Conservation (phyloP, 2,113 vertebrate genomes). For the Rostratula benghalensis region DNA sequence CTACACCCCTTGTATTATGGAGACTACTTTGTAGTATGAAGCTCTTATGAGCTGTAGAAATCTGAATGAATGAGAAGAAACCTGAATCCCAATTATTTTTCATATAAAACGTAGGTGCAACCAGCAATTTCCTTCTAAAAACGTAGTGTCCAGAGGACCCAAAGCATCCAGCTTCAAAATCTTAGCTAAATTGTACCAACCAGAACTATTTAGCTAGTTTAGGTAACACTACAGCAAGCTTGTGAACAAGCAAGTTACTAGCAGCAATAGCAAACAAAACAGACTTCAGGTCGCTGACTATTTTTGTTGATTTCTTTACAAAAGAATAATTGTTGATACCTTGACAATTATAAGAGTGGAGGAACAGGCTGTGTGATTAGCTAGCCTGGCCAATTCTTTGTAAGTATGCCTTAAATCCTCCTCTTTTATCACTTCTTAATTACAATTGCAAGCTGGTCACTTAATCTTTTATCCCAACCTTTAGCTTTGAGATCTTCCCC, state of each 20-base stretch:
- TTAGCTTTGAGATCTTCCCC: background rate
- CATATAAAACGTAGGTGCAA: background rate
- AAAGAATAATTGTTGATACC: no score
- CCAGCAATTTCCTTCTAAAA: background rate
- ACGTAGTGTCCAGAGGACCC: background rate
- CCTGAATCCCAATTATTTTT: background rate
- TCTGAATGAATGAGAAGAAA: background rate
- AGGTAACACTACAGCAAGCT: background rate
- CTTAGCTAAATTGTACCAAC: background rate
- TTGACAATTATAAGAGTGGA: no score
- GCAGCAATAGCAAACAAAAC: background rate
- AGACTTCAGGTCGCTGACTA: background rate
- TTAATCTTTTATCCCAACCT: background rate
- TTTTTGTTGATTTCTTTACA: background rate
- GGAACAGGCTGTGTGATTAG: background rate
- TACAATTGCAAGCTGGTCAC: background rate
- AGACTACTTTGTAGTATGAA: background rate
- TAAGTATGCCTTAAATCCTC: rapidly evolving
- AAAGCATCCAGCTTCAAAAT: background rate
- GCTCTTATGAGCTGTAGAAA: background rate
- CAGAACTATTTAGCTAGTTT: background rate
- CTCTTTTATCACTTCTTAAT: background rate
- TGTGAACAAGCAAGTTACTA: background rate
- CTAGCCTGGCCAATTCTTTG: background rate
- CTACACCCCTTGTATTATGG: background rate